Evolutionary conservation across 2,113 vertebrate genomes (phyloP).

Genomic region (Panthera uncia): DNA sequence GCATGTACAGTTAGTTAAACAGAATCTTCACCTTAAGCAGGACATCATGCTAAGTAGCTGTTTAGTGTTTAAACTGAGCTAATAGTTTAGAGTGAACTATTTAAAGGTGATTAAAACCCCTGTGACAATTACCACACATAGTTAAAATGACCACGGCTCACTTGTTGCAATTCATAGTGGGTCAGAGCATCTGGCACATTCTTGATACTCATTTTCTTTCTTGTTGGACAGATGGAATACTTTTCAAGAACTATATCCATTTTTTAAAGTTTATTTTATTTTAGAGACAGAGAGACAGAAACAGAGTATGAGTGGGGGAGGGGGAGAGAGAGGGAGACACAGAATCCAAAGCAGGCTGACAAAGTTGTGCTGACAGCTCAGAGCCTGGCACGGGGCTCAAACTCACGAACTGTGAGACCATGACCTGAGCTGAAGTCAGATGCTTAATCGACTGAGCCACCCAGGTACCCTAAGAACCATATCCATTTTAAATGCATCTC

Average conservation of each 20-base stretch:
- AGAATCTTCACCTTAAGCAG: neutral
- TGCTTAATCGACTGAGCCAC: no score
- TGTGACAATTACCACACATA: neutral
- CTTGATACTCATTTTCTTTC: neutral
- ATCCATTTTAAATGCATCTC: neutral
- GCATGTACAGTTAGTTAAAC: neutral
- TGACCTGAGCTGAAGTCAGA: no score
- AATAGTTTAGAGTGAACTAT: neutral
- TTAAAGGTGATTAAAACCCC: neutral
- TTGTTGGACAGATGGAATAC: neutral
- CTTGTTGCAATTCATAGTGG: neutral
- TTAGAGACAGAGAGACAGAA: no score
- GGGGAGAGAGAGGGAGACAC: no score
- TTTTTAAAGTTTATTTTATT: neutral
- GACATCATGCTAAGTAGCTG: neutral
- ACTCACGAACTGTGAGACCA: no score
- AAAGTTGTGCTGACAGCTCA: no score
- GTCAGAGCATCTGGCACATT: neutral
- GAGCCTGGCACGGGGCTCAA: no score
- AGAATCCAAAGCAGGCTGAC: no score
- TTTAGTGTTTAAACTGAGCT: neutral
- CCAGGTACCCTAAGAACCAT: neutral
- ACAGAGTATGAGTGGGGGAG: no score
- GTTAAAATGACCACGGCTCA: neutral
- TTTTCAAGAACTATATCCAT: neutral